Evolutionary conservation across 2,888 invertebrate species (phyloP).

Genomic region (Dicroscelio sp.): DNA sequence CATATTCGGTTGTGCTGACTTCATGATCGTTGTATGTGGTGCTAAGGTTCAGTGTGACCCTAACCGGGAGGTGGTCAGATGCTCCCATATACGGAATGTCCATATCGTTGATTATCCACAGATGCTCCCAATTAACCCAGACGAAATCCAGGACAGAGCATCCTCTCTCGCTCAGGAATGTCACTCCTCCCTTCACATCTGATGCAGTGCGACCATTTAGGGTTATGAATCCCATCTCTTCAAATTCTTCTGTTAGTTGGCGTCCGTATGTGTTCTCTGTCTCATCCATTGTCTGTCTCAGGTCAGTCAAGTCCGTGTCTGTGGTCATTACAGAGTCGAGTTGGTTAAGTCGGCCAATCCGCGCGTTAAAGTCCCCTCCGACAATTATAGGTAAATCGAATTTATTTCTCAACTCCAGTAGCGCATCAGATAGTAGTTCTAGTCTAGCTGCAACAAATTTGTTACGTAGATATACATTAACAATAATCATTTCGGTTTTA

Average conservation of each 20-base stretch:
- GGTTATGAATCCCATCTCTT: conserved; percentile 11
- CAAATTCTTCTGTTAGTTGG: neutral
- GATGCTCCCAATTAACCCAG: neutral
- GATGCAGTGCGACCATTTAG: neutral
- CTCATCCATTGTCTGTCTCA: neutral
- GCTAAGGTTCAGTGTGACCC: neutral
- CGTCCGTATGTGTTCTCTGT: neutral
- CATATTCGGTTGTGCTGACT: neutral
- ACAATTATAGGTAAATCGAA: conserved; percentile 1
- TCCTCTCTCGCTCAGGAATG: neutral
- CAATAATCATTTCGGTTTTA: neutral
- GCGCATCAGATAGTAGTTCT: neutral
- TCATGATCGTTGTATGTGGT: neutral
- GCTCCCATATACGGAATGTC: neutral
- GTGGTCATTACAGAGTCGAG: neutral
- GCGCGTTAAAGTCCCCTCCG: conserved; percentile 25
- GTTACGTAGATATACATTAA: neutral
- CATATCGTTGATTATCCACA: neutral
- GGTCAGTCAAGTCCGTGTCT: neutral
- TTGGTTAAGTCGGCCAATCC: neutral
- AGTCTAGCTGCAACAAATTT: neutral
- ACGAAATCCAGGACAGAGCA: neutral
- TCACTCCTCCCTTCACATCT: neutral
- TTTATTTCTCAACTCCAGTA: neutral
- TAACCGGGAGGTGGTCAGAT: conserved; percentile 5